Percentiles rank a stretch among this genome's conserved stretches.
phyloP scores from a whole-genome alignment of 2,113 vertebrate species.

The Bungarus multicinctus region DNA sequence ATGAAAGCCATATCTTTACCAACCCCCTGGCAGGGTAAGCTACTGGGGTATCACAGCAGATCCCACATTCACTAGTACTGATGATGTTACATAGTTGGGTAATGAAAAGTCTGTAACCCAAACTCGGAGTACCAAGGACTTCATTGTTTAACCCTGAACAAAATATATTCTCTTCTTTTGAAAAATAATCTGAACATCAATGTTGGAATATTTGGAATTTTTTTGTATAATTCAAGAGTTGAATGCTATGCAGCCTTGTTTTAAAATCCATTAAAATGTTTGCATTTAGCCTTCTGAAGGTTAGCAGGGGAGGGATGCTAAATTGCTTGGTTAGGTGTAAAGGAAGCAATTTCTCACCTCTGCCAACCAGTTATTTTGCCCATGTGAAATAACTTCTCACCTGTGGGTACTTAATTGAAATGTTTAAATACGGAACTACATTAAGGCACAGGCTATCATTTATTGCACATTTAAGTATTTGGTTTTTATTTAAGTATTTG shows the following conservation, averaged over 20 bases:
- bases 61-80: not conserved
- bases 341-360: not conserved
- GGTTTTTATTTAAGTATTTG: too few relatives aligned
- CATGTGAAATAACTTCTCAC: not conserved
- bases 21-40: not conserved
- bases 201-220: not conserved
- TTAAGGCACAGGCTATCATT: not conserved
- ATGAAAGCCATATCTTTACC: not conserved
- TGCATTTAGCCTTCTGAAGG: not conserved
- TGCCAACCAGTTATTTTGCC: not conserved
- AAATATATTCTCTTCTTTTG: not conserved
- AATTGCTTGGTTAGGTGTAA: not conserved
- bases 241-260: not conserved
- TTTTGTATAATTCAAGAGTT: not conserved
- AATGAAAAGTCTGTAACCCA: not conserved
- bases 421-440: not conserved
- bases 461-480: not conserved
- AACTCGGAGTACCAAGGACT: not conserved
- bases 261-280: not conserved
- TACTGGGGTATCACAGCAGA: not conserved
- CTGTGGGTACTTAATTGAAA: not conserved
- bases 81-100: not conserved
- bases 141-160: not conserved
- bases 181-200: not conserved
- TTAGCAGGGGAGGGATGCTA: not conserved